Percentiles rank a stretch among this genome's conserved stretches.
phyloP scores from a whole-genome alignment of 2,888 invertebrate species.

The Luperina nickerlii region DNA sequence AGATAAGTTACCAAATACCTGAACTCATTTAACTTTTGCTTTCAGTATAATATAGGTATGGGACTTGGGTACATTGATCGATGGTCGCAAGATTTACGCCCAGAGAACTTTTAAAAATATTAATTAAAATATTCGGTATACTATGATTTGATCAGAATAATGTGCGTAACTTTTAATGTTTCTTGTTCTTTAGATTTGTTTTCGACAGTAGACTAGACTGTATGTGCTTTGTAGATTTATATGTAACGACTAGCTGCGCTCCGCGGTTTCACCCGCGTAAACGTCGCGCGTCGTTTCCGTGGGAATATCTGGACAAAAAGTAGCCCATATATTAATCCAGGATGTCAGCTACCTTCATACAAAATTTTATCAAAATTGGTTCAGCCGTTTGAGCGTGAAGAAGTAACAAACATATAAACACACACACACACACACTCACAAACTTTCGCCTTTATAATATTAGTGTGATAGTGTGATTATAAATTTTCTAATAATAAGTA shows the following conservation, averaged over 20 bases:
- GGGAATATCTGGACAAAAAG: too few species aligned
- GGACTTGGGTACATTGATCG: conserved; percentile 25
- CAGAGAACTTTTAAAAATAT: not conserved
- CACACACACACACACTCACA: too few species aligned
- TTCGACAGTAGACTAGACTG: not conserved
- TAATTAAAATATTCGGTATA: not conserved
- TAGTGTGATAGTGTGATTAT: too few species aligned
- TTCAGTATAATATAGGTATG: conserved; percentile 8
- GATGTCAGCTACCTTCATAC: too few species aligned
- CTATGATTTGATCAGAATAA: not conserved
- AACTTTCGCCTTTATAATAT: too few species aligned
- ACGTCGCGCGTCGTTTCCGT: too few species aligned
- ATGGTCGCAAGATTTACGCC: not conserved
- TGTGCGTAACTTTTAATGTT: not conserved
- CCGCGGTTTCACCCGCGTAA: too few species aligned
- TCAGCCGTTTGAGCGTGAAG: too few species aligned
- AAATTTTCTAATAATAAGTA: too few species aligned
- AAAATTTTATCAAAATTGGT: too few species aligned
- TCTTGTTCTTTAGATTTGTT: not conserved
- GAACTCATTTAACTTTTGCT: conserved; percentile 43
- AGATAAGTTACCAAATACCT: conserved; percentile 35
- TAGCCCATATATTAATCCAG: too few species aligned
- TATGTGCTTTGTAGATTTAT: not conserved
- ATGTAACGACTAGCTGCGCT: not conserved
- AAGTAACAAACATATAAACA: too few species aligned